Evolutionary conservation across 2,888 invertebrate species (phyloP).

Genomic region (Heliconius charithonia): DNA sequence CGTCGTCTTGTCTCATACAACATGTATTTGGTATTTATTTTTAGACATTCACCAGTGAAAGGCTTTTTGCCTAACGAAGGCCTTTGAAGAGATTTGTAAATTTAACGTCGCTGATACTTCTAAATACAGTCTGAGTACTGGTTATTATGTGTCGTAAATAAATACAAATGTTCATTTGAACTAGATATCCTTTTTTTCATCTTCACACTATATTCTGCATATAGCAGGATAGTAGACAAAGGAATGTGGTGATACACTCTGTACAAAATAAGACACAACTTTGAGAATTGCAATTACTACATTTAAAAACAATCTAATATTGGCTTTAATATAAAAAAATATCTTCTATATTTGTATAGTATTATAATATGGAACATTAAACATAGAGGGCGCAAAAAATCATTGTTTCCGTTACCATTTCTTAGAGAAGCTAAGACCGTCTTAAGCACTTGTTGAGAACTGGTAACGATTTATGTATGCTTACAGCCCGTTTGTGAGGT

Average conservation of each 20-base stretch:
- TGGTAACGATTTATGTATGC: constrained; percentile 38
- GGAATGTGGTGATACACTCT: no score
- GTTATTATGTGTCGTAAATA: constrained; percentile 25
- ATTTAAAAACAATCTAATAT: background rate
- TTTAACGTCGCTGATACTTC: constrained; percentile 35
- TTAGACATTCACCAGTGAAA: constrained; percentile 31
- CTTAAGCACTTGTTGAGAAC: constrained; percentile 39
- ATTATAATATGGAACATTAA: constrained; percentile 13
- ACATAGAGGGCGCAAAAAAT: constrained; percentile 3
- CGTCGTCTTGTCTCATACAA: constrained; percentile 10
- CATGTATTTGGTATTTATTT: constrained; percentile 22
- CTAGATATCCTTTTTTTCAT: background rate
- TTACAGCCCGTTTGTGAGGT: constrained; percentile 23
- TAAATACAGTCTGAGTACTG: constrained; percentile 40
- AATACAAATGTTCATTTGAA: background rate
- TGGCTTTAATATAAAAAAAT: background rate
- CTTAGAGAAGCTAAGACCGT: constrained; percentile 27
- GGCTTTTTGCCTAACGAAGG: constrained; percentile 41
- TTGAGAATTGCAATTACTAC: no score
- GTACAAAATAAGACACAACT: no score
- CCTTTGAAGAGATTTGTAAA: constrained; percentile 40
- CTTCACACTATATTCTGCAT: no score
- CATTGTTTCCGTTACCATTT: constrained; percentile 18
- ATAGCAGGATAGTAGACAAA: no score
- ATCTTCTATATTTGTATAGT: background rate